phyloP scores from a whole-genome alignment of 2,888 invertebrate genomes.

The Tyria jacobaeae region DNA sequence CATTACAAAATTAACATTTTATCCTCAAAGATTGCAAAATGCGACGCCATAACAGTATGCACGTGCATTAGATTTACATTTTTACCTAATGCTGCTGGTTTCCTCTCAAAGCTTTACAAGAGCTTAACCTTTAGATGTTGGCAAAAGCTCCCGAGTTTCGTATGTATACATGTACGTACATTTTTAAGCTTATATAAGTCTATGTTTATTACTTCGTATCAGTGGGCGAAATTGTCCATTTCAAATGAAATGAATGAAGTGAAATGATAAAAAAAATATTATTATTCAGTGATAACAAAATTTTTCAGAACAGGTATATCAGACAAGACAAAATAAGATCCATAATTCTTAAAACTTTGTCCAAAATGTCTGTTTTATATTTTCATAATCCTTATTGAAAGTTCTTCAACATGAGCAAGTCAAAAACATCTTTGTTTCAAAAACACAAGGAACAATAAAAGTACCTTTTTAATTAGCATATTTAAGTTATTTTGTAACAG shows the following conservation, averaged over 20 bases:
- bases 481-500: conserved; percentile 26
- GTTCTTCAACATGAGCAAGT: neutral
- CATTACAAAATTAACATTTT: conserved; percentile 14
- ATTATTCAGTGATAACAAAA: too few relatives aligned
- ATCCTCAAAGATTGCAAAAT: conserved; percentile 17
- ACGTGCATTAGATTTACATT: conserved; percentile 20
- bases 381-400: neutral
- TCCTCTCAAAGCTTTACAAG: conserved; percentile 3
- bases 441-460: conserved; percentile 32
- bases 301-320: too few relatives aligned
- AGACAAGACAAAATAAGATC: too few relatives aligned
- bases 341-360: too few relatives aligned
- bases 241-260: too few relatives aligned
- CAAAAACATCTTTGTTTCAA: conserved; percentile 16
- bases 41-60: conserved; percentile 11
- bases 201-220: too few relatives aligned
- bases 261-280: too few relatives aligned
- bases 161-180: too few relatives aligned
- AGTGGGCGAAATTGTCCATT: too few relatives aligned
- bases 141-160: neutral
- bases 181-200: too few relatives aligned
- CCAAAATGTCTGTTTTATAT: too few relatives aligned
- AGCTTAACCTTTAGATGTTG: neutral
- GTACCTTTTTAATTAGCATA: conserved; percentile 40
- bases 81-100: conserved; percentile 12